phyloP scores from a whole-genome alignment of 92 coral and sea anemone species.

The Phenganax stokvisi region DNA sequence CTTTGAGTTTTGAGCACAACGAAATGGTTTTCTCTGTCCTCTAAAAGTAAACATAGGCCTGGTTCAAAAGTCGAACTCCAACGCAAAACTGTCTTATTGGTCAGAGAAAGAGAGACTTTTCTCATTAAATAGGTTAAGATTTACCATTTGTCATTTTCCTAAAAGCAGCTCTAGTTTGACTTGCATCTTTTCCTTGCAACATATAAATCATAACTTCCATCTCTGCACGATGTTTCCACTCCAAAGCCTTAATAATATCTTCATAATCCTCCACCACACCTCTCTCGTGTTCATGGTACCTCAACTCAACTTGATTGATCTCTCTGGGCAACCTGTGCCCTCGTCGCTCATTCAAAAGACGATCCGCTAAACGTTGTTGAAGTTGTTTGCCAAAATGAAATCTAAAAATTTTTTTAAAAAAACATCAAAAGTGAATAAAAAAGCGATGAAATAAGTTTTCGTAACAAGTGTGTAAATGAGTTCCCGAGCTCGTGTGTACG shows the following conservation, averaged over 20 bases:
- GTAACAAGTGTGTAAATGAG: too few species aligned
- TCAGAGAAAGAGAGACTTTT: too few species aligned
- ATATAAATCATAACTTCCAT: slow-evolving; percentile 73
- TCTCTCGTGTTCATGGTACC: slow-evolving; percentile 52
- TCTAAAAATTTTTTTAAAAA: neutral
- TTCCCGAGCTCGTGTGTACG: too few species aligned
- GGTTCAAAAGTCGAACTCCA: too few species aligned
- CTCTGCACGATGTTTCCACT: slow-evolving; percentile 80
- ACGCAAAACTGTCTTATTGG: too few species aligned
- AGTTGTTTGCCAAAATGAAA: slow-evolving; percentile 37
- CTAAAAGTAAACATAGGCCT: slow-evolving; percentile 34
- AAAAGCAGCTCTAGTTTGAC: slow-evolving; percentile 69
- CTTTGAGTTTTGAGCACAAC: slow-evolving; percentile 77
- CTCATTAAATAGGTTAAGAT: neutral
- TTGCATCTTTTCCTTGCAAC: slow-evolving; percentile 82
- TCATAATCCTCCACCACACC: slow-evolving; percentile 77
- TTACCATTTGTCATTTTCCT: slow-evolving; percentile 76
- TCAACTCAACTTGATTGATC: slow-evolving; percentile 51
- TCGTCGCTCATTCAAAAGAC: slow-evolving; percentile 62
- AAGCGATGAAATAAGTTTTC: too few species aligned
- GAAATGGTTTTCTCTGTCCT: slow-evolving; percentile 88
- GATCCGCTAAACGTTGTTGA: slow-evolving; percentile 62
- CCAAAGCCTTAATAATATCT: slow-evolving; percentile 74
- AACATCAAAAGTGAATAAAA: neutral
- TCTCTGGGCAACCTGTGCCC: slow-evolving; percentile 81